Base-by-base conservation (phyloP, 2,888 invertebrate species). In the Drosophila recens region DNA sequence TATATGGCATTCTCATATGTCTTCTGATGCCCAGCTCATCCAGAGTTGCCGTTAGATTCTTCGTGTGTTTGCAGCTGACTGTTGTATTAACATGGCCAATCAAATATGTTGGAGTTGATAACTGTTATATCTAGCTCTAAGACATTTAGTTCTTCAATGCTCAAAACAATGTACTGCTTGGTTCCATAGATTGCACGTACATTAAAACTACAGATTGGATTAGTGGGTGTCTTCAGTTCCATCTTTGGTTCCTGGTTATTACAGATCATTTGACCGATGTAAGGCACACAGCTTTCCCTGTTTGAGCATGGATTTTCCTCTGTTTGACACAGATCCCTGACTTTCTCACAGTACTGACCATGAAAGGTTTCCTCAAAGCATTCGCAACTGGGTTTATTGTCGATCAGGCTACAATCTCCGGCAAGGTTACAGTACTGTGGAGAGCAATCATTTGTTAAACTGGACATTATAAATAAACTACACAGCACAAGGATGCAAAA, bases 341-440 rank as follows among this genome's bases (percentile, higher is more conserved):
- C 49, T 27, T 15, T n/a, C 45, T 75, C 76, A 58, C 75, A 75
- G 49, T 64, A 75, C 49, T 57, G 30, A 4, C 76, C 76, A 3
- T 64, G 11, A 43, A 75, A 75, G n/a, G 72, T 17, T 15, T 75
- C 76, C 13, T 2, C 34, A 40, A 67, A 75, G 42, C 75, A 76
- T 11, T 17, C 56, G 27, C 75, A 75, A 10, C 4, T 59, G 4
- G 75, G 75, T 10, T 58, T 61, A 0, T 13, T 27, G 0, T 8
- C 20, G 2, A 72, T 30, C 8, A 75, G 17, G 6, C 8, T 34
- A 15, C 75, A 75, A 3, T 61, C 75, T 15, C 75, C 76, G 9
- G 75, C 75, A 61, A 49, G 57, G 30, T 75, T 75, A 23, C 75
- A 76, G 43, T 71, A 76, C 45, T 72, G 61, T n/a, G 75, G 15